Conservation (phyloP, 2,797 vertebrate genomes). For the Chloroceryle inda region DNA sequence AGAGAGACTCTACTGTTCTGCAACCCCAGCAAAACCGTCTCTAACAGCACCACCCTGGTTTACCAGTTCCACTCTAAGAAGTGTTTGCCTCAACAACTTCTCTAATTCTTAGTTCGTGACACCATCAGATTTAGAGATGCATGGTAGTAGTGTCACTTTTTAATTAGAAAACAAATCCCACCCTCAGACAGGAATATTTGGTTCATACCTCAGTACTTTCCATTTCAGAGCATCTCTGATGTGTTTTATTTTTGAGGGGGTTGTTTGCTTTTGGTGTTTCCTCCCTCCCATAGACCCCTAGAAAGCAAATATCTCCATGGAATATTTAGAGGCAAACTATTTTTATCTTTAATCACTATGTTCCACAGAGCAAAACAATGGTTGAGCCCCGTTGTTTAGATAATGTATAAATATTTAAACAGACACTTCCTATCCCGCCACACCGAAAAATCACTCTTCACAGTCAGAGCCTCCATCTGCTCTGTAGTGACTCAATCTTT, state of each 20-base stretch:
- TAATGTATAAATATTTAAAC: not conserved
- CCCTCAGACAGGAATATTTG: not conserved
- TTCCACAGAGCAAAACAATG: not conserved
- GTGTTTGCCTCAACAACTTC: slow-evolving; percentile 3
- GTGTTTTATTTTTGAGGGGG: accelerated
- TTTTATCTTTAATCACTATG: not conserved
- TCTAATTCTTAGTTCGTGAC: not conserved
- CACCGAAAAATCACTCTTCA: not conserved
- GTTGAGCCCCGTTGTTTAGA: not conserved
- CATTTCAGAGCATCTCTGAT: not conserved
- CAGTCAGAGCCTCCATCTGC: slow-evolving; percentile 20
- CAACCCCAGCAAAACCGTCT: slow-evolving; percentile 44
- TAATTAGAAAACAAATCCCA: not conserved
- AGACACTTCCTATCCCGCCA: slow-evolving; percentile 9
- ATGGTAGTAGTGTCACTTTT: not conserved
- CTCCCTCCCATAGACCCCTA: not conserved
- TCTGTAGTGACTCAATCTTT: not conserved
- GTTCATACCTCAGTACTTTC: not conserved
- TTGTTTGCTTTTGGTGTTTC: not conserved
- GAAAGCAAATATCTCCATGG: not conserved
- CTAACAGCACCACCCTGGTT: slow-evolving; percentile 29
- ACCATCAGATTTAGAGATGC: not conserved
- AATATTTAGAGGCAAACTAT: not conserved
- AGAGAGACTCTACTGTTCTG: slow-evolving; percentile 52
- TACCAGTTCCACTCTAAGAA: slow-evolving; percentile 7